phyloP scores from a whole-genome alignment of 2,797 vertebrate species.

The Sebastes flavidus region DNA sequence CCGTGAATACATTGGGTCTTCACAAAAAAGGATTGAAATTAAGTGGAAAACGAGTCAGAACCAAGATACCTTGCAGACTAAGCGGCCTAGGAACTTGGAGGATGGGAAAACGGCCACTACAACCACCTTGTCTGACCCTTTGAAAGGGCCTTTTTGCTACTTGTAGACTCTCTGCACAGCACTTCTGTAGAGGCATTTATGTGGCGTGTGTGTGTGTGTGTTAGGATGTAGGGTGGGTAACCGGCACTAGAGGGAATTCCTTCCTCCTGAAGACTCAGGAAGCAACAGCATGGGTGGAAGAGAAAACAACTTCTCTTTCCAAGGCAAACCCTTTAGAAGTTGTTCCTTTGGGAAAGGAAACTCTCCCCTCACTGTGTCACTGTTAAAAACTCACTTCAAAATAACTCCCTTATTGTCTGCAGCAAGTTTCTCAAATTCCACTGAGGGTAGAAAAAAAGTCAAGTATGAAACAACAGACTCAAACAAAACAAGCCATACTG shows the following conservation, averaged over 20 bases:
- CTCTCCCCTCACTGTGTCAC: conserved; percentile 24
- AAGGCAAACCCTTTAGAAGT: conserved; percentile 55
- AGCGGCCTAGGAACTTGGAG: no score
- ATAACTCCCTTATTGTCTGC: conserved; percentile 40
- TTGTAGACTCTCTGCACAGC: neutral
- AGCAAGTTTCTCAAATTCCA: conserved; percentile 38
- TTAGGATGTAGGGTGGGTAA: conserved; percentile 60
- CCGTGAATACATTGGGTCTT: no score
- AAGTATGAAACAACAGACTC: conserved; percentile 9
- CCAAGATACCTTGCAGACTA: no score
- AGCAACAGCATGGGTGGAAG: conserved; percentile 68
- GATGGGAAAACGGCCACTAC: no score
- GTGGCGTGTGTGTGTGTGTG: conserved; percentile 2
- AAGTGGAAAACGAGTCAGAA: no score
- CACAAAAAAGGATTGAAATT: no score
- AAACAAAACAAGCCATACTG: neutral
- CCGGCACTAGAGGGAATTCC: conserved; percentile 71
- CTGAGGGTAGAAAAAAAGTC: conserved; percentile 1
- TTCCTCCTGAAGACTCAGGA: conserved; percentile 69
- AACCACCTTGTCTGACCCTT: neutral
- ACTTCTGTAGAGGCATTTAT: neutral
- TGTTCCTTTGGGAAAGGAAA: conserved; percentile 63
- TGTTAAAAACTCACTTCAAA: conserved; percentile 33
- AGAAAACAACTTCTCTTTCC: conserved; percentile 73
- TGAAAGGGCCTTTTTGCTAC: neutral